A percentile compares a stretch with the other conserved stretches of the same genome.
phyloP scores from a whole-genome alignment of 2,888 invertebrate genomes.

The Eutolmus rufibarbis region DNA sequence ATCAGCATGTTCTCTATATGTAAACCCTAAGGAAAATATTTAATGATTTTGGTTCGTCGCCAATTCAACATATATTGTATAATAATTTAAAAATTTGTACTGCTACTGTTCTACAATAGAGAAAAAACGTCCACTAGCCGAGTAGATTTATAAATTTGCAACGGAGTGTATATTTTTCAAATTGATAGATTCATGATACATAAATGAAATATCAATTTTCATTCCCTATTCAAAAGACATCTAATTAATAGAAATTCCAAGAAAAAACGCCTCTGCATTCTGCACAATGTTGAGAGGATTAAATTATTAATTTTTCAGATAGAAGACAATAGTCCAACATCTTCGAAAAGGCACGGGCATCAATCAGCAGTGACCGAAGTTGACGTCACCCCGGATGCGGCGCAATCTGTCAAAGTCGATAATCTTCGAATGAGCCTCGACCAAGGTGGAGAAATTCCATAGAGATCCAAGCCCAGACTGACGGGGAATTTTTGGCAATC shows the following conservation, averaged over 20 bases:
- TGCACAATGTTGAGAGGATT: background rate
- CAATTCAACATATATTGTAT: no score
- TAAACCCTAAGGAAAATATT: no score
- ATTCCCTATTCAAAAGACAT: background rate
- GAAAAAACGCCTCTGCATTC: background rate
- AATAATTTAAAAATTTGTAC: no score
- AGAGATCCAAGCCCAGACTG: background rate
- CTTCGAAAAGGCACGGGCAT: background rate
- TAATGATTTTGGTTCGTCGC: no score
- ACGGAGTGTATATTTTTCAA: no score
- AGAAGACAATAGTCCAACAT: background rate
- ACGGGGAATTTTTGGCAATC: background rate
- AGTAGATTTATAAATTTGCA: no score
- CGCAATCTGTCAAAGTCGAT: background rate
- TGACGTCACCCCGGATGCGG: background rate
- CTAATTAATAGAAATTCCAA: background rate
- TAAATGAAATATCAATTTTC: background rate
- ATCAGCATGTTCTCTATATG: no score
- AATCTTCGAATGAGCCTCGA: background rate
- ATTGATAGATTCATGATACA: no score
- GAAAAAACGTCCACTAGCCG: no score
- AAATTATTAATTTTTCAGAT: background rate
- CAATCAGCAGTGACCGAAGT: background rate
- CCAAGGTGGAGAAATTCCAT: background rate
- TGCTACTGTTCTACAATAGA: no score